These are phyloP conservation scores for Morpho achilles DNA, from an alignment of 2,888 invertebrate genomes.

Conservation along the genomic window DNA sequence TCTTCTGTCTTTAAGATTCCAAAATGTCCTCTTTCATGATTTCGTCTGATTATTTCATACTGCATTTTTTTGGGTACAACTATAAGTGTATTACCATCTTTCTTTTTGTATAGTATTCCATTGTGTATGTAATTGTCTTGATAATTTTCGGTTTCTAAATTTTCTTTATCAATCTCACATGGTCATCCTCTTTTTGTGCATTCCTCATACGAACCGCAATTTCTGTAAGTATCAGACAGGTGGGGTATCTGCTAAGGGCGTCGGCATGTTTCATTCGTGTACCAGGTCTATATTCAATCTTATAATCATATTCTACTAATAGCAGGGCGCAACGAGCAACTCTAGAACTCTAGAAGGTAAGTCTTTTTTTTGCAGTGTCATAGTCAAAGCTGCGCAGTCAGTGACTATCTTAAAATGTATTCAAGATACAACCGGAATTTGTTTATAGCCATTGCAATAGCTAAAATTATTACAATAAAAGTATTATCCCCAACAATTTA, in stretches of 20 bases:
- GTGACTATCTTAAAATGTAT: no score
- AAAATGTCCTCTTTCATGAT: conserved; percentile 31
- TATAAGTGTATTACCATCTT: conserved; percentile 16
- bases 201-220: conserved; percentile 25
- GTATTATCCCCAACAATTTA: no score
- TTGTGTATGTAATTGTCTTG: conserved; percentile 22
- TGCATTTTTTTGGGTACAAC: conserved; percentile 31
- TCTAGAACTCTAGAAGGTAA: conserved; percentile 29
- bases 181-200: conserved; percentile 28
- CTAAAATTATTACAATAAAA: no score
- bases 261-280: conserved; percentile 35
- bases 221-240: no score
- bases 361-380: conserved; percentile 33
- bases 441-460: conserved; percentile 27
- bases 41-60: conserved; percentile 37
- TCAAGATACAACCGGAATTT: conserved; percentile 29
- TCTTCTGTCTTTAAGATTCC: conserved; percentile 18
- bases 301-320: conserved; percentile 30
- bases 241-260: no score
- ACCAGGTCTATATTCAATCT: conserved; percentile 32
- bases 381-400: conserved; percentile 29
- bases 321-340: conserved; percentile 33
- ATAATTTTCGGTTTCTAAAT: conserved; percentile 26
- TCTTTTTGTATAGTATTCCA: conserved; percentile 23
- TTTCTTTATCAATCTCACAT: conserved; percentile 19